A percentile compares a stretch with the other conserved stretches of the same genome.
phyloP scores from a whole-genome alignment of 2,888 invertebrate species.

The Stenichneumon culpator region DNA sequence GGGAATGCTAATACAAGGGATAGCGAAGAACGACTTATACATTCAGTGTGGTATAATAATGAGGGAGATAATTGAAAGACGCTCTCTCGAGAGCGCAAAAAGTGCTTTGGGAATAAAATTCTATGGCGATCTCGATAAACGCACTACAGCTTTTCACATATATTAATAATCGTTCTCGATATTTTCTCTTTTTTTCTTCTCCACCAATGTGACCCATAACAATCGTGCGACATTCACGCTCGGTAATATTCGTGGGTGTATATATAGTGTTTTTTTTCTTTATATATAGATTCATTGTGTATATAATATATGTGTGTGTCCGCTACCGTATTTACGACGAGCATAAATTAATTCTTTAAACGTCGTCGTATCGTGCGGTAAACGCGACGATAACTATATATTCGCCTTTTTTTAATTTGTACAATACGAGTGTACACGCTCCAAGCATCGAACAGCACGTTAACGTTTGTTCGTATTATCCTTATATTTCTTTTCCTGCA shows the following conservation, averaged over 20 bases:
- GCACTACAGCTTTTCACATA: slow-evolving; percentile 67
- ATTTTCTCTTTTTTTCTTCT: slow-evolving; percentile 20
- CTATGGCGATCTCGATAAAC: slow-evolving; percentile 66
- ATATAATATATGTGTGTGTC: slow-evolving; percentile 54
- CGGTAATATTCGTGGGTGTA: slow-evolving; percentile 58
- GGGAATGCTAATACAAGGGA: slow-evolving; percentile 22
- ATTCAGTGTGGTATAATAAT: slow-evolving; percentile 50
- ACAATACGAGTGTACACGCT: slow-evolving; percentile 57
- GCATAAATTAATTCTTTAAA: slow-evolving; percentile 57
- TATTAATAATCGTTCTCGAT: slow-evolving; percentile 69
- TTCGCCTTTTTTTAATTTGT: slow-evolving; percentile 53
- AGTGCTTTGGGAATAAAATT: slow-evolving; percentile 66
- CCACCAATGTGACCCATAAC: slow-evolving; percentile 62
- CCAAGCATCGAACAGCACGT: slow-evolving; percentile 2
- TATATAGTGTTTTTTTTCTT: slow-evolving; percentile 36
- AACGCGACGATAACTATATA: slow-evolving; percentile 44
- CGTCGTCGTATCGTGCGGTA: slow-evolving; percentile 27
- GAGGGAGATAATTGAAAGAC: slow-evolving; percentile 57
- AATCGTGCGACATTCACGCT: slow-evolving; percentile 68
- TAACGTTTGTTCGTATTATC: background rate
- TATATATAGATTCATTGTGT: slow-evolving; percentile 58
- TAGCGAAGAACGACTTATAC: slow-evolving; percentile 59
- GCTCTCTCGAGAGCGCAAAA: slow-evolving; percentile 53
- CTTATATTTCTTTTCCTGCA: background rate
- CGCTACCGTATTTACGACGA: slow-evolving; percentile 55